These are phyloP conservation scores for Pterophyllum scalare DNA, from an alignment of 2,113 vertebrate species.

Conservation along the genomic window DNA sequence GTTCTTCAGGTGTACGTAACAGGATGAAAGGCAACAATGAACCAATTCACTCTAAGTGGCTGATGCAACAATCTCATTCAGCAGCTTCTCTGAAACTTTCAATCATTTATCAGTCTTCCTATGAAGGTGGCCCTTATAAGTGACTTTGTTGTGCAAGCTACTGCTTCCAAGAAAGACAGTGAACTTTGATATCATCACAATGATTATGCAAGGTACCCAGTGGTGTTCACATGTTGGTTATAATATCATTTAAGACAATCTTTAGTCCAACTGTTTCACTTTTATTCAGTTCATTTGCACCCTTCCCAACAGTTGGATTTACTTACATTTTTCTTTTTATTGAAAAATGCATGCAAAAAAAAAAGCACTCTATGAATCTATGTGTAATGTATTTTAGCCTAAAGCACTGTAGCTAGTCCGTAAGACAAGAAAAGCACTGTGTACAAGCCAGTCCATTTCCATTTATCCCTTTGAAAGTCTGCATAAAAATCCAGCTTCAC, in stretches of 20 bases:
- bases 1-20: not conserved
- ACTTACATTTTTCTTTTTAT: too few species aligned
- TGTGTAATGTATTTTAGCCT: not conserved
- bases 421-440: not conserved
- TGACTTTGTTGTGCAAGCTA: not conserved
- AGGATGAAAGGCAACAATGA: too few species aligned
- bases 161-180: not conserved
- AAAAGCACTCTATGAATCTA: too few species aligned
- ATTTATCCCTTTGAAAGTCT: not conserved
- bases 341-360: too few species aligned
- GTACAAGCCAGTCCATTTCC: not conserved
- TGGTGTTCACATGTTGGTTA: not conserved
- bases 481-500: not conserved
- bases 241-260: not conserved
- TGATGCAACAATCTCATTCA: not conserved
- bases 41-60: not conserved
- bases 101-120: constrained; percentile 1
- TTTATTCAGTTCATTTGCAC: too few species aligned
- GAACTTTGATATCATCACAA: not conserved
- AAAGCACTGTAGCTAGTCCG: not conserved
- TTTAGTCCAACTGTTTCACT: not conserved
- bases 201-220: not conserved
- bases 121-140: not conserved
- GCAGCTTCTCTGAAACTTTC: not conserved
- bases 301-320: too few species aligned